Conservation (phyloP, 1,140 invertebrate species). For the Pseudoatta argentina region DNA sequence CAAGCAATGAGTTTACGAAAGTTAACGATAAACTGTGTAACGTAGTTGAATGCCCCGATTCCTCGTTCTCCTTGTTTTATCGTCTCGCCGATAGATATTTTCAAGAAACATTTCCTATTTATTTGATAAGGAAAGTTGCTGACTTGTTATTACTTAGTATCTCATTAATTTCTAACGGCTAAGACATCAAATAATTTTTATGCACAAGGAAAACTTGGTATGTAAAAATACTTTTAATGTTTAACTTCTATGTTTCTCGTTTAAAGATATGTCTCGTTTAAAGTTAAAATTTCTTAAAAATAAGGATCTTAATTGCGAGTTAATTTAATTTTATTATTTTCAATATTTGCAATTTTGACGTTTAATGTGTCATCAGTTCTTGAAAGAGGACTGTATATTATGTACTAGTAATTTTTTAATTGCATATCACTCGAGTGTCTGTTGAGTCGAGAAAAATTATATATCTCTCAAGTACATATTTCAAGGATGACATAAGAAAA, state of each 20-base stretch:
- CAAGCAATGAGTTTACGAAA: conserved; percentile 60
- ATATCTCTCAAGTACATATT: neutral
- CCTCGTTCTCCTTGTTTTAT: neutral
- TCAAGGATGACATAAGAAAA: neutral
- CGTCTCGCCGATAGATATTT: conserved; percentile 17
- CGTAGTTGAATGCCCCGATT: neutral
- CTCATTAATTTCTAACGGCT: neutral
- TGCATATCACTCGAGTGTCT: neutral
- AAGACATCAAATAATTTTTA: neutral
- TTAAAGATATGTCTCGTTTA: neutral
- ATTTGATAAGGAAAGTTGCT: neutral
- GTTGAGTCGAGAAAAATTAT: conserved; percentile 1
- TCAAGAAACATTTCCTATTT: neutral
- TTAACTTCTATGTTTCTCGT: neutral
- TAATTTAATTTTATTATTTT: neutral
- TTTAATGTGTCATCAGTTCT: neutral
- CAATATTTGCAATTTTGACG: neutral
- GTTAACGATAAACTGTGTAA: conserved; percentile 42
- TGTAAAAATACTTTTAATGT: neutral
- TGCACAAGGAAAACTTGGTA: neutral
- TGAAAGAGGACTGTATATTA: neutral
- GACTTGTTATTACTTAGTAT: neutral
- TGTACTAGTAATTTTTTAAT: neutral
- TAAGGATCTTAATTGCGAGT: neutral
- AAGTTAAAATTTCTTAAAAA: neutral